Evolutionary conservation across 2,113 vertebrate genomes (phyloP).

Genomic region (Bucco capensis): DNA sequence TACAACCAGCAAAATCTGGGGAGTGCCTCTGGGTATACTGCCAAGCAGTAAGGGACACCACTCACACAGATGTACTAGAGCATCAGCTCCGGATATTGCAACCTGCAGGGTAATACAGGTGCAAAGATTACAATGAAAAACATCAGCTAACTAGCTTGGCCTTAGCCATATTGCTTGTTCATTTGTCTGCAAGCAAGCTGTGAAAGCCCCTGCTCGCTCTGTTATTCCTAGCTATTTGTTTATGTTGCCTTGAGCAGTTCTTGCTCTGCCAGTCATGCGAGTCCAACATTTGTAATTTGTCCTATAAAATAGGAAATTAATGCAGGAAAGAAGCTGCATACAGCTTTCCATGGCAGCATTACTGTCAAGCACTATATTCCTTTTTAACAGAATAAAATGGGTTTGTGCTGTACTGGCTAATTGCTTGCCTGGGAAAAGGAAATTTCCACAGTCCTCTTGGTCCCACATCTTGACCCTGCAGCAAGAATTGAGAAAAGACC

Average conservation of each 20-base stretch:
- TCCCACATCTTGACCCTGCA: background rate
- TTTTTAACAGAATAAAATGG: background rate
- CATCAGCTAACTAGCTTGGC: background rate
- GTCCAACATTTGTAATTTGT: slow-evolving; percentile 26
- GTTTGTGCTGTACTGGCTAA: background rate
- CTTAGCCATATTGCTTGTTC: background rate
- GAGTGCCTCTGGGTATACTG: background rate
- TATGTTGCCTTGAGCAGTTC: slow-evolving; percentile 17
- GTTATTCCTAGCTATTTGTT: slow-evolving; percentile 38
- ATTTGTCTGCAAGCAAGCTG: slow-evolving; percentile 15
- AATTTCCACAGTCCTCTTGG: slow-evolving; percentile 4
- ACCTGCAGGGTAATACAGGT: background rate
- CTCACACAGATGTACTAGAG: background rate
- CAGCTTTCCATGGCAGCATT: background rate
- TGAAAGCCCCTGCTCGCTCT: background rate
- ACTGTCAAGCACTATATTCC: background rate
- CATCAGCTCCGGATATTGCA: background rate
- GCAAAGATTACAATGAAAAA: background rate
- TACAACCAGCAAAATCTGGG: background rate
- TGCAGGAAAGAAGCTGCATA: background rate
- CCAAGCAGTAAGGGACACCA: background rate
- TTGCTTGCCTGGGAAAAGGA: background rate
- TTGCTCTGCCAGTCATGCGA: slow-evolving; percentile 42
- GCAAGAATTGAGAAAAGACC: background rate
- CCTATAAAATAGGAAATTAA: slow-evolving; percentile 35